Base-by-base conservation (phyloP, 1,140 invertebrate species). In the Drosophila oshimai region DNA sequence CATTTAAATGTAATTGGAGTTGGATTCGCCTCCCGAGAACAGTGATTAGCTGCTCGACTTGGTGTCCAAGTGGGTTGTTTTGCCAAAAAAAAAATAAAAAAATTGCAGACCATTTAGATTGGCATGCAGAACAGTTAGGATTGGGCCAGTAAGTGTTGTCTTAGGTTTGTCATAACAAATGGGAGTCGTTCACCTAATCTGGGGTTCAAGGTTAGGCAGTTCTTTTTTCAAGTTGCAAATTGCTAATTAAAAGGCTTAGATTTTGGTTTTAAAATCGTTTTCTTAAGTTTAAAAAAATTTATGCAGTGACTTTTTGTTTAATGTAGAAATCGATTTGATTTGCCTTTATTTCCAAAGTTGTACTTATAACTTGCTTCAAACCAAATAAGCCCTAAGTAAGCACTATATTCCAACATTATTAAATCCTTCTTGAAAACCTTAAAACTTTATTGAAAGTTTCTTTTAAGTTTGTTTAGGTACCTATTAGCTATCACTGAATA, bases 1-100 rank as follows among this genome's bases (percentile, higher is more conserved):
- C 81, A 80, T 86, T 86, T 86, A 86, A 84, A 84, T 80, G 61
- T 86, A 84, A 84, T 83, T 83, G 49, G 69, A 84, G 61, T 74
- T 79, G 69, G 58, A 74, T 71, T 74, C 64, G 58, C 41, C 55
- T 64, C 42, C 60, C 57, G 41, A 74, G 70, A 60, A 71, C 54
- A 45, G 69, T 83, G 74, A 70, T 79, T 83, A 83, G 33, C 51
- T 51, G 39, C 46, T 54, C 29, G 33, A 55, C 33, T 61, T 10
- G 24, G 31, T 15, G 31, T 22, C 34, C 13, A 29, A 42, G 13
- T 57, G 28, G 24, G 17, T 60, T 53, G 57, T 33, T 26, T 17
- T 29, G 26, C 3, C 15, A 2, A 12, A 36, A n/a, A 34, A 7
- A 36, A n/a, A 9, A 7, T n/a, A 51, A 41, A 54, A 46, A 62